phyloP scores from a whole-genome alignment of 2,113 vertebrate genomes.

The Melanerpes aurifrons region DNA sequence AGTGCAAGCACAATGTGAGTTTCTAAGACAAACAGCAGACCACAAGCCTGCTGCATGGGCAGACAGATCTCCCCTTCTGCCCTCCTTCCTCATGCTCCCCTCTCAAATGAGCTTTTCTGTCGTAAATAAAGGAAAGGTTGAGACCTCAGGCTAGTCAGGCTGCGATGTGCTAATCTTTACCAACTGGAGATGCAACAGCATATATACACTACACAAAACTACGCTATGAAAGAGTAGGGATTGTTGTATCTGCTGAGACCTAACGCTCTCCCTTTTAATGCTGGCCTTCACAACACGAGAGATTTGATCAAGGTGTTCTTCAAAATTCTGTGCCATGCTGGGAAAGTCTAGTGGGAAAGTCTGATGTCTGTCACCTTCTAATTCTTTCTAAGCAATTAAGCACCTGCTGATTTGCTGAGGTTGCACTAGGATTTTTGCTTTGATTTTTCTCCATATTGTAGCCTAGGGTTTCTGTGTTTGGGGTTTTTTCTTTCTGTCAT shows the following conservation, averaged over 20 bases:
- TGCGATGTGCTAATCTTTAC: not conserved
- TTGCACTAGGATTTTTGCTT: slow-evolving; percentile 58
- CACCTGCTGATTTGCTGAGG: slow-evolving; percentile 61
- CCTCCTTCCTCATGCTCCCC: not conserved
- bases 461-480: not conserved
- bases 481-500: not conserved
- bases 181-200: not conserved
- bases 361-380: slow-evolving; percentile 69
- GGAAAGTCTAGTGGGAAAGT: slow-evolving; percentile 36
- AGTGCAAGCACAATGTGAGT: not conserved
- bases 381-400: slow-evolving; percentile 73
- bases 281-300: not conserved
- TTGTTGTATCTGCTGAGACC: not conserved
- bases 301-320: slow-evolving; percentile 70
- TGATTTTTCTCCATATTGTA: slow-evolving; percentile 47
- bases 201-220: not conserved
- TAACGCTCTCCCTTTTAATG: not conserved
- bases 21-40: not conserved
- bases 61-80: not conserved
- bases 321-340: slow-evolving; percentile 50
- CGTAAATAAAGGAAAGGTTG: fast-evolving
- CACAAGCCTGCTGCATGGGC: not conserved
- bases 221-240: not conserved
- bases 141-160: not conserved
- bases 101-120: not conserved